Percentiles rank a stretch among this genome's conserved stretches.
phyloP scores from a whole-genome alignment of 2,888 invertebrate genomes.

The Drosophila mettleri region DNA sequence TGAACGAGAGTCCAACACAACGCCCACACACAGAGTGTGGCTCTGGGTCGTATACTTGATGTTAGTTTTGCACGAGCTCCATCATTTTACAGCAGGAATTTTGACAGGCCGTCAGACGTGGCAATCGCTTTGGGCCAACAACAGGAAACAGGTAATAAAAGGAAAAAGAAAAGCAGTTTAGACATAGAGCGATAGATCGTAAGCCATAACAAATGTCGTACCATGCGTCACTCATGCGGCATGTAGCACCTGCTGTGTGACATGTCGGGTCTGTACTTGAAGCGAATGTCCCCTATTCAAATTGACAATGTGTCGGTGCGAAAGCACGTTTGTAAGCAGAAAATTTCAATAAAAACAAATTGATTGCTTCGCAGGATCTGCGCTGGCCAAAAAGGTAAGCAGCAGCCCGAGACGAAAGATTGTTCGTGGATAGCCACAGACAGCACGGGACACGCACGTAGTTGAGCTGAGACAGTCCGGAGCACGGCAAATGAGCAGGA shows the following conservation, averaged over 20 bases:
- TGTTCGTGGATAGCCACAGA: constrained; percentile 43
- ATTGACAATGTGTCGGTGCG: constrained; percentile 42
- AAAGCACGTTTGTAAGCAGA: constrained; percentile 21
- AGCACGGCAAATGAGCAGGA: constrained; percentile 31
- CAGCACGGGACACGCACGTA: constrained; percentile 40
- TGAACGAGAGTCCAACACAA: constrained; percentile 21
- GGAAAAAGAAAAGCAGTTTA: constrained; percentile 25
- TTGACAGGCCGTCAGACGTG: constrained; percentile 65
- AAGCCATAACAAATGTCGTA: constrained; percentile 69
- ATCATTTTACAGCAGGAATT: constrained; percentile 63
- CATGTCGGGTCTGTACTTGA: constrained; percentile 53
- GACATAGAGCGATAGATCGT: constrained; percentile 38
- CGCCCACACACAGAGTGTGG: constrained; percentile 1
- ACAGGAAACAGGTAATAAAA: constrained; percentile 66
- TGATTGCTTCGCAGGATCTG: constrained; percentile 74
- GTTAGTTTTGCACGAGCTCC: constrained; percentile 45
- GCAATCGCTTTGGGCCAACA: constrained; percentile 27
- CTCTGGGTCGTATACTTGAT: constrained; percentile 41
- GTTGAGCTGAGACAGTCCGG: constrained; percentile 15
- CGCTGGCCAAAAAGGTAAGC: constrained; percentile 68
- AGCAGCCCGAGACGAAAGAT: constrained; percentile 9
- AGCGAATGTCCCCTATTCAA: constrained; percentile 68
- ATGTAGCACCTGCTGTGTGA: constrained; percentile 47
- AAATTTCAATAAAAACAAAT: constrained; percentile 80
- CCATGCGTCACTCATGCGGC: constrained; percentile 77